These are phyloP conservation scores for Amphimallon solstitiale DNA, from an alignment of 2,888 invertebrate species.

Conservation along the genomic window DNA sequence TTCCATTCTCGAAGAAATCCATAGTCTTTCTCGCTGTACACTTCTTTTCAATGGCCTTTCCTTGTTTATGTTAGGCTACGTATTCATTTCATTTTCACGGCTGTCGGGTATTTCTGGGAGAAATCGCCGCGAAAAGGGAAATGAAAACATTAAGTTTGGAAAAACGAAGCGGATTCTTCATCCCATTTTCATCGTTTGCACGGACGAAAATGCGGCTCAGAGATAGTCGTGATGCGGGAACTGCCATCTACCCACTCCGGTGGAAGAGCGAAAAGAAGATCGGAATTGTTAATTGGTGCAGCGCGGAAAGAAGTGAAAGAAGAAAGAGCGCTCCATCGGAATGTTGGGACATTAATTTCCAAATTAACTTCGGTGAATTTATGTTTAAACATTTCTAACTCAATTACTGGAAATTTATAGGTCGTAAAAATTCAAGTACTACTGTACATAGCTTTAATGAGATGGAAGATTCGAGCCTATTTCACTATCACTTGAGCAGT, in stretches of 20 bases:
- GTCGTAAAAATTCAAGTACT: slow-evolving; percentile 25
- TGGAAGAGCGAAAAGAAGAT: neutral
- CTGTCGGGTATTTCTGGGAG: slow-evolving; percentile 10
- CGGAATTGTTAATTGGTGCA: too few species aligned
- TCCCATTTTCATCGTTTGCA: neutral
- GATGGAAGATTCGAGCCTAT: too few species aligned
- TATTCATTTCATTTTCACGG: slow-evolving; percentile 17
- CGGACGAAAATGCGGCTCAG: neutral
- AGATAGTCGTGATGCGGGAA: slow-evolving; percentile 4
- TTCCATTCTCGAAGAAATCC: neutral
- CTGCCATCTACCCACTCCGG: neutral
- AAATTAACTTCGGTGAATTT: slow-evolving; percentile 12
- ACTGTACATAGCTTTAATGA: too few species aligned
- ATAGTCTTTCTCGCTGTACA: neutral
- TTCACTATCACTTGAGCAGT: too few species aligned
- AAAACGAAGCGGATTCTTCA: neutral
- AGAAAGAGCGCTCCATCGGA: too few species aligned
- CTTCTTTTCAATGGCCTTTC: neutral
- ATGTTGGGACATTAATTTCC: slow-evolving; percentile 10
- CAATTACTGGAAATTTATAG: slow-evolving; percentile 27
- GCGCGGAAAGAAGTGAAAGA: too few species aligned
- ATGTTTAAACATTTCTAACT: slow-evolving; percentile 32
- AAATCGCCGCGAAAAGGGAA: slow-evolving; percentile 19
- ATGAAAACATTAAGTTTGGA: slow-evolving; percentile 17
- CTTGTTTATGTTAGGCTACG: slow-evolving; percentile 8